Evolutionary conservation across 2,797 vertebrate genomes (phyloP).

Genomic region (Liasis olivaceus): DNA sequence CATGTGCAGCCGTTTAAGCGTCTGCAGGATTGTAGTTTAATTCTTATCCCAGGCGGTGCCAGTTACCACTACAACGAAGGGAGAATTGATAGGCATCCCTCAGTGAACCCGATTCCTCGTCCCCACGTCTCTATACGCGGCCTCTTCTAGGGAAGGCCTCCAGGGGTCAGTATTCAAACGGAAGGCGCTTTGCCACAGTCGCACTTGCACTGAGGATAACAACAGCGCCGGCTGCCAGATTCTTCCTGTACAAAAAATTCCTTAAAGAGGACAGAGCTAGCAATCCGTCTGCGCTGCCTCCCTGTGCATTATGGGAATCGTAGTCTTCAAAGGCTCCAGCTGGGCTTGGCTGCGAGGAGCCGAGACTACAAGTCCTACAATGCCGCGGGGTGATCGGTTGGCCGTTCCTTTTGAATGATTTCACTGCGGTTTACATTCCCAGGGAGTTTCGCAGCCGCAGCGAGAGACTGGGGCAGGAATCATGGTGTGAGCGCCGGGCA

Average conservation of each 20-base stretch:
- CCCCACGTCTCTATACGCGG: not conserved
- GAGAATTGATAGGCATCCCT: too few species aligned
- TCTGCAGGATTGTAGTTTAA: not conserved
- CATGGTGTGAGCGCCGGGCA: not conserved
- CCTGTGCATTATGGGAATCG: conserved; percentile 6
- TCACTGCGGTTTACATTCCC: conserved; percentile 46
- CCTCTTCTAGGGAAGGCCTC: not conserved
- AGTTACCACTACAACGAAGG: not conserved
- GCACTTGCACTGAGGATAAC: not conserved
- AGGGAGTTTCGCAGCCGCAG: conserved; percentile 26
- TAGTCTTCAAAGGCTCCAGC: not conserved
- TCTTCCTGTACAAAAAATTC: conserved; percentile 1
- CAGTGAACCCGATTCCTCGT: too few species aligned
- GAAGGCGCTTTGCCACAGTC: not conserved
- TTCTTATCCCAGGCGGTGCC: not conserved
- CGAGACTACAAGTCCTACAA: conserved; percentile 35
- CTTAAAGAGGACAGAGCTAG: conserved; percentile 19
- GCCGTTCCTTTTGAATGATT: conserved; percentile 53
- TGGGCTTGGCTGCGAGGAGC: accelerated
- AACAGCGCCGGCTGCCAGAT: not conserved
- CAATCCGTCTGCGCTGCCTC: not conserved
- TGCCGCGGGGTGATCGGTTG: not conserved
- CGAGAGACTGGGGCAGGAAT: not conserved
- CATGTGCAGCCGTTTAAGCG: not conserved
- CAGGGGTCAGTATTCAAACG: not conserved